phyloP scores from a whole-genome alignment of 2,113 vertebrate genomes.

The Crotalus tigris region DNA sequence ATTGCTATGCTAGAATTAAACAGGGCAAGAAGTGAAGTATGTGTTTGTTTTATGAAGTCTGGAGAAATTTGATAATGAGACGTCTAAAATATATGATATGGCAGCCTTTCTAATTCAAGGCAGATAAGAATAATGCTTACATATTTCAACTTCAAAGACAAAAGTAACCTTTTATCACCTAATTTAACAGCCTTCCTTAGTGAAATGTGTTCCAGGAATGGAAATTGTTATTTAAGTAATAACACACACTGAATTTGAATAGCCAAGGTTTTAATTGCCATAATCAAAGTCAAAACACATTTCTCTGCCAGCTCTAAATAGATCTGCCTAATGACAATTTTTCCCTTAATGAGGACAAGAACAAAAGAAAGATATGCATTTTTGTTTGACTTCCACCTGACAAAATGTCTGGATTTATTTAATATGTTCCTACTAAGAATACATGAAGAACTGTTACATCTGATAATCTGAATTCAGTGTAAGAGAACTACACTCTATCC shows the following conservation, averaged over 20 bases:
- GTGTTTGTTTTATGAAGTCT: slow-evolving; percentile 64
- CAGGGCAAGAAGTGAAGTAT: slow-evolving; percentile 40
- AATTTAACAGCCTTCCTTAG: slow-evolving; percentile 59
- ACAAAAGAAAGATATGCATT: slow-evolving; percentile 28
- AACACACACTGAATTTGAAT: slow-evolving; percentile 51
- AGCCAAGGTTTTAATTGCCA: slow-evolving; percentile 62
- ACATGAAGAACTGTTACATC: background rate
- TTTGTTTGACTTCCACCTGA: slow-evolving; percentile 20
- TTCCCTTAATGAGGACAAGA: slow-evolving; percentile 29
- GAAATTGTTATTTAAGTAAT: slow-evolving; percentile 65
- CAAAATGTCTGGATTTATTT: slow-evolving; percentile 27
- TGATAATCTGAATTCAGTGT: background rate
- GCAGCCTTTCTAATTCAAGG: slow-evolving; percentile 60
- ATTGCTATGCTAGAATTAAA: slow-evolving; percentile 53
- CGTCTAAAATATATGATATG: slow-evolving; percentile 52
- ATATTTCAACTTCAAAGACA: slow-evolving; percentile 67
- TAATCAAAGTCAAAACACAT: slow-evolving; percentile 66
- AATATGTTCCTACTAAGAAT: slow-evolving; percentile 16
- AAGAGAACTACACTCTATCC: background rate
- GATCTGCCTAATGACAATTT: slow-evolving; percentile 50
- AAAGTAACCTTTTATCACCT: slow-evolving; percentile 71
- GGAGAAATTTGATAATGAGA: slow-evolving; percentile 69
- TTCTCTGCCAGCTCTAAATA: slow-evolving; percentile 48
- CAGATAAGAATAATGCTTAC: slow-evolving; percentile 67
- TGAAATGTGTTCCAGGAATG: slow-evolving; percentile 56